Conservation (phyloP, 2,797 vertebrate species). For the Halcyon chelicuti region DNA sequence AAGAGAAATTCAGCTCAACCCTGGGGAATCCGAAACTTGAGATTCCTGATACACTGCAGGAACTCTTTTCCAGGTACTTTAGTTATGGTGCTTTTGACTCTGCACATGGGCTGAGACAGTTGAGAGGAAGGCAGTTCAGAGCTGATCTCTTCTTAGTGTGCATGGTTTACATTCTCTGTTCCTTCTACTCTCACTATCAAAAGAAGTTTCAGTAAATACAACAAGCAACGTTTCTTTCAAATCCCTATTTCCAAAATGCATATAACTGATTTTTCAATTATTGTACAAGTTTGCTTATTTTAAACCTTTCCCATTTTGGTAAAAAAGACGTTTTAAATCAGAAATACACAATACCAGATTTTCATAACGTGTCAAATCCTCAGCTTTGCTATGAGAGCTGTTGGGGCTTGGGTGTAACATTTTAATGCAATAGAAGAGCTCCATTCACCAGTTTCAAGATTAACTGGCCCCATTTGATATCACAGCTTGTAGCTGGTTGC, state of each 20-base stretch:
- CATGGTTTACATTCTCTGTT: background rate
- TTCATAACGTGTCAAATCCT: background rate
- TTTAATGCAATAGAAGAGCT: background rate
- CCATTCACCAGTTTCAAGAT: background rate
- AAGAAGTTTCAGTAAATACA: background rate
- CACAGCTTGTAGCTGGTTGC: background rate
- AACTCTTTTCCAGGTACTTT: conserved; percentile 88
- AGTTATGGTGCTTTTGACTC: background rate
- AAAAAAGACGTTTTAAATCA: background rate
- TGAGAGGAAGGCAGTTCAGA: background rate
- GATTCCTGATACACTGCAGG: conserved; percentile 87
- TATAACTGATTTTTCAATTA: background rate
- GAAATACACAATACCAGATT: background rate
- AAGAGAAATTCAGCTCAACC: conserved; percentile 89
- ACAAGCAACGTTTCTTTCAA: background rate
- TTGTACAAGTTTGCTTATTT: background rate
- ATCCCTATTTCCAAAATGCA: background rate
- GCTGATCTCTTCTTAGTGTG: background rate
- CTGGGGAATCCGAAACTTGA: conserved; percentile 73
- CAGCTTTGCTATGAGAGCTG: background rate
- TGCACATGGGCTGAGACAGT: background rate
- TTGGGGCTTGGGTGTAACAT: background rate
- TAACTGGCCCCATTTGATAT: background rate
- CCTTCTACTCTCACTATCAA: background rate
- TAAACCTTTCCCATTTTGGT: background rate